Evolutionary conservation across 1,140 invertebrate species (phyloP), one percentile per base, ranked within the genome.

Genomic region (Oreohelix idahoensis): DNA sequence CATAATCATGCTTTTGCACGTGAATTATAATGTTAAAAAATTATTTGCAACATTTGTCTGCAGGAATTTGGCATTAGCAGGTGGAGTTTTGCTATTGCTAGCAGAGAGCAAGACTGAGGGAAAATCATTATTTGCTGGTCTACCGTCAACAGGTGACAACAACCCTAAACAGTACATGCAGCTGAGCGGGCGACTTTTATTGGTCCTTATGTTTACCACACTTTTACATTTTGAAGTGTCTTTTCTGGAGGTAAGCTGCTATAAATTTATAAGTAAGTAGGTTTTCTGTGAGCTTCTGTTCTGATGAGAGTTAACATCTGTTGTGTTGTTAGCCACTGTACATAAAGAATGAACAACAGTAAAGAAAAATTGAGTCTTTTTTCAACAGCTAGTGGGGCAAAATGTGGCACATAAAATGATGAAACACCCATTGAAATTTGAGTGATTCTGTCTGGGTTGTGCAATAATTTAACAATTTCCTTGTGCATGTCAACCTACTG

Each of bases 181-280:
- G 93, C 93, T 99, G 2, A 96, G 97, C 83, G 99, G 99, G 39
- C 95, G 99, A 86, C 96, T 99, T 84, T 94, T 99, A 26, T 93
- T 99, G 32, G 98, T 99, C 17, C 98, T 99, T 93, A 99, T 99
- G 99, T 99, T 99, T 92, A 95, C 99, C 84, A 99, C 98, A 0
- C 93, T 99, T 29, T 95, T 99, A 76, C 95, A 97, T 88, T 97
- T 99, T 90, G 98, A 99, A 73, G 76, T 89, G 26, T 87, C 88
- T 83, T 74, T 90, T 53, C 83, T 93, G 74, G 93, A 82, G 80
- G 80, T 82, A 73, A 38, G 63, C 2, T 39, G 35, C 0, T 74
- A 36, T 39, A 8, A 15, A 23, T 58, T 23, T 58, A 4, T 58
- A 20, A 58, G 53, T n/a, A 58, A 11, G 53, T 58, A 2, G 23